phyloP scores from a whole-genome alignment of 1,140 invertebrate species.

The Phymastichus coffea region DNA sequence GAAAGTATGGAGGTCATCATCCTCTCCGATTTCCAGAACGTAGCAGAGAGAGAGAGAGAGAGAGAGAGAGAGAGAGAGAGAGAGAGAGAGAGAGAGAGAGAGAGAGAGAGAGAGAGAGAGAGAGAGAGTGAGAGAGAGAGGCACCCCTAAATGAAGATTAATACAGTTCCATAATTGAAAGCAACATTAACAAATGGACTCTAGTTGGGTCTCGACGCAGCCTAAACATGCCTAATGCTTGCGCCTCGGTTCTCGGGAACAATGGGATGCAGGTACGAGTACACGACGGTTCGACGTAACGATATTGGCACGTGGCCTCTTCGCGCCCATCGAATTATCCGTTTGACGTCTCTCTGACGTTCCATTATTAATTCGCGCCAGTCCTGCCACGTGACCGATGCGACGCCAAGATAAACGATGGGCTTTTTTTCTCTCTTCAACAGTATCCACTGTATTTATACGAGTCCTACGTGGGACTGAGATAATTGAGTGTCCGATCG shows the following conservation, averaged over 20 bases:
- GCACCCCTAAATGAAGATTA: constrained; percentile 12
- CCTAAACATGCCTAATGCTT: not conserved
- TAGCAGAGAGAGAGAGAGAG: no score
- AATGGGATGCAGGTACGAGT: constrained; percentile 27
- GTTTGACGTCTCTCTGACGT: constrained; percentile 13
- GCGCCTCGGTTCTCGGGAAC: not conserved
- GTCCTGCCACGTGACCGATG: constrained; percentile 20
- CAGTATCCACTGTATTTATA: no score
- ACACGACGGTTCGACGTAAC: constrained; percentile 28
- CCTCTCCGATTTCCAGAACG: no score
- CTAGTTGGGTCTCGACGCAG: not conserved
- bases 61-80: not conserved
- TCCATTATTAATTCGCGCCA: constrained; percentile 18
- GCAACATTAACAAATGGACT: constrained; percentile 18
- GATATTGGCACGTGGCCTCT: constrained; percentile 37
- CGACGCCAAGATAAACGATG: constrained; percentile 26
- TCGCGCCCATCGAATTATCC: constrained; percentile 40
- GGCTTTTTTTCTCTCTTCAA: not conserved
- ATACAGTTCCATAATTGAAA: constrained; percentile 11
- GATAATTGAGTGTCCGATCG: constrained; percentile 17
- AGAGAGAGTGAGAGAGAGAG: no score
- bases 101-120: no score
- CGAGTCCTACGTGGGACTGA: not conserved
- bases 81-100: not conserved
- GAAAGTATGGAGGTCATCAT: no score